Conservation (phyloP, 64 coral and sea anemone genomes). For the Exaiptasia diaphana region DNA sequence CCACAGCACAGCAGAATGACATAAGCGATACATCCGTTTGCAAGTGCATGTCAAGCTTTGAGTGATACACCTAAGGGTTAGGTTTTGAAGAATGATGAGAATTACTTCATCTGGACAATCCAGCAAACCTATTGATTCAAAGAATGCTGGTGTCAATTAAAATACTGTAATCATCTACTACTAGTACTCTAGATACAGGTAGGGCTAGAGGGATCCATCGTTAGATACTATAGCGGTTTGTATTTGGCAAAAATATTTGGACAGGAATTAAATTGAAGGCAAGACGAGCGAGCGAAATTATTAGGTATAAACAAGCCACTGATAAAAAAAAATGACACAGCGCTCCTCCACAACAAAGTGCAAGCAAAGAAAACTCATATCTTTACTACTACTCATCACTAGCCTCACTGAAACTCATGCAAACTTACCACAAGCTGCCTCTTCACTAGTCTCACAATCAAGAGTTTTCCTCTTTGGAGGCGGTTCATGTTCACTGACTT, state of each 20-base stretch:
- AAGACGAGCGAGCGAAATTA: neutral
- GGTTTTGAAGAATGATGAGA: conserved; percentile 13
- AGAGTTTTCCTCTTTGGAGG: neutral
- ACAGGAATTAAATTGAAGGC: neutral
- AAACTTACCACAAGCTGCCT: neutral
- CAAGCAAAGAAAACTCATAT: neutral
- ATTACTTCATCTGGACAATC: conserved; percentile 47
- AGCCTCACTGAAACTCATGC: neutral
- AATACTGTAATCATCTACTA: conserved; percentile 9
- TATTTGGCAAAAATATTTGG: neutral
- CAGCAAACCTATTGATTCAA: conserved; percentile 30
- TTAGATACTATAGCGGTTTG: neutral
- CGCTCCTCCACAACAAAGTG: conserved; percentile 1
- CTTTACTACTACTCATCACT: neutral
- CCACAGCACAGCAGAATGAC: conserved; percentile 22
- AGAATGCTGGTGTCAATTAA: conserved; percentile 9
- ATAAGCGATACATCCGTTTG: conserved; percentile 2
- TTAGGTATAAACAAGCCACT: neutral
- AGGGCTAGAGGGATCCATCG: neutral
- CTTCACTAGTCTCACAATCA: neutral
- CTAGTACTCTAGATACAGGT: too few relatives aligned
- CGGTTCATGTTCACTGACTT: neutral
- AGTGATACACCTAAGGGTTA: neutral
- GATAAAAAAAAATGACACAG: neutral
- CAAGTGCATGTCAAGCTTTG: conserved; percentile 18